These are phyloP conservation scores for Amazona ochrocephala DNA, from an alignment of 2,797 vertebrate species.

Conservation along the genomic window DNA sequence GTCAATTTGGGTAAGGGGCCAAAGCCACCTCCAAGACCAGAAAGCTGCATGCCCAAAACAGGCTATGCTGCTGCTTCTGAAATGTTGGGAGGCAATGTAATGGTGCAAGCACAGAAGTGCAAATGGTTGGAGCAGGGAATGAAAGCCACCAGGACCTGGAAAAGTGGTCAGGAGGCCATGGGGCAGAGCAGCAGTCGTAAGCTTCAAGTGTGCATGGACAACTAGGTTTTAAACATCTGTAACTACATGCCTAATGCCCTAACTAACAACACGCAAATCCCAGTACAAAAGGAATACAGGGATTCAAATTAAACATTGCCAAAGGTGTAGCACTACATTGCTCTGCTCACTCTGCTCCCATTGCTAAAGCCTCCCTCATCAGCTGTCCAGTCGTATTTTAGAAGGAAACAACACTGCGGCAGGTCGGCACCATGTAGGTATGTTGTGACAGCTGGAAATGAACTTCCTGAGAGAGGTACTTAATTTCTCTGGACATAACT, in stretches of 20 bases:
- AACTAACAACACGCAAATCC: background rate
- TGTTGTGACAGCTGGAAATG: slow-evolving; percentile 39
- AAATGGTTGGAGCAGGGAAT: background rate
- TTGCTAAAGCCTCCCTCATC: background rate
- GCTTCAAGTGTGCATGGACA: background rate
- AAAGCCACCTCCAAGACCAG: background rate
- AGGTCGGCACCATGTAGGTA: accelerated
- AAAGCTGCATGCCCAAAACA: background rate
- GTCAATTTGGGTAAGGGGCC: background rate
- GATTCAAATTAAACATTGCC: background rate
- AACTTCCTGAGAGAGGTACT: background rate
- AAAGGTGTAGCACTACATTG: background rate
- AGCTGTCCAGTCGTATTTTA: background rate
- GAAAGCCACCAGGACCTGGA: background rate
- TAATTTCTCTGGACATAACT: background rate
- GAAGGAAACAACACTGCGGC: background rate
- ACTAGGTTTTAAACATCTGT: background rate
- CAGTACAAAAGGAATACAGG: background rate
- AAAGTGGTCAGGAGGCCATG: background rate
- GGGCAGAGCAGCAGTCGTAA: background rate
- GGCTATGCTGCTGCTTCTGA: background rate
- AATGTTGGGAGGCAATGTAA: background rate
- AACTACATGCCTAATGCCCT: background rate
- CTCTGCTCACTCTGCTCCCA: background rate
- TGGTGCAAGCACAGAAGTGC: background rate